Base-by-base conservation (phyloP, 37 sponge, comb jelly and placozoan genomes). In the Tethya wilhelma region DNA sequence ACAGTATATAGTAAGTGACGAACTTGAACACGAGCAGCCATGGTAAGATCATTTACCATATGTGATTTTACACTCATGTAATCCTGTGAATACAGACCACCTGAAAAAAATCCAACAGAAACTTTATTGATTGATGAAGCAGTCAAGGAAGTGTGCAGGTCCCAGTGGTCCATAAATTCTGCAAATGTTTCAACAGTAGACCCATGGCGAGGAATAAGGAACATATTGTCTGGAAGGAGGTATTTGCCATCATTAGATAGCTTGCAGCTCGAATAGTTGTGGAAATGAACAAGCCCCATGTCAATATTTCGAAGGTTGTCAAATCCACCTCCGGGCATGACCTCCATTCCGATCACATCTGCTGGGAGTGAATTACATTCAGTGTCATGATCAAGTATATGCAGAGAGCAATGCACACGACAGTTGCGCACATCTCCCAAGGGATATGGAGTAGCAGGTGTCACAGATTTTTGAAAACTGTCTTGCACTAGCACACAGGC, bases 291-390 rank as follows among this genome's bases (percentile, higher is more conserved):
- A 14, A 49, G 56, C n/a, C 92, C 81, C 84, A 81, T 82, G 67
- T 91, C 92, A 23, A 79, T n/a, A 53, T 83, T 87, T 19, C 88
- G 67, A 37, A 91, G 65, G 80, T 69, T 84, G 65, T 91, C 92
- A 65, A 85, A 91, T 0, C 92, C 92, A 20, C 9, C 59, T 0
- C 92, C 92, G 14, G 92, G 92, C 4, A 90, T 76, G 26, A 79
- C 90, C 71, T 84, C 80, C 85, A 90, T 84, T 34, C 74, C 71
- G 45, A 38, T 71, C 29, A 88, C 41, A 42, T 17, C 33, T 59
- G 0, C 38, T 22, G 44, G 20, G 34, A 19, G 42, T 17, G 7
- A 60, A 57, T 38, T 43, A 38, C 26, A 40, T 65, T 23, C n/a
- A n/a, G n/a, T n/a, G n/a, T n/a, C n/a, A n/a, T n/a, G n/a, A n/a